Conservation (phyloP, 2,113 vertebrate species). For the human region DNA sequence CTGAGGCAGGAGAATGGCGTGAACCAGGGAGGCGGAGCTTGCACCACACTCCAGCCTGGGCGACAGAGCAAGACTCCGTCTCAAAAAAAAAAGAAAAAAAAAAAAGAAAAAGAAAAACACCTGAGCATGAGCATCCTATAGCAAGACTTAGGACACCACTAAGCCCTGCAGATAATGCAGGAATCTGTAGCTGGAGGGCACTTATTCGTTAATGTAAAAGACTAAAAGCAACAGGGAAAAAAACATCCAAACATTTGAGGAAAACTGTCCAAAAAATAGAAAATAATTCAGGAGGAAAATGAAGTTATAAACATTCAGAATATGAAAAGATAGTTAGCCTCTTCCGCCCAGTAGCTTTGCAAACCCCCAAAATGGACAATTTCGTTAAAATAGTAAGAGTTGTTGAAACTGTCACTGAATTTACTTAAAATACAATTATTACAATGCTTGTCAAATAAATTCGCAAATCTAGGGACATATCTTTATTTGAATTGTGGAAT, state of each 20-base stretch:
- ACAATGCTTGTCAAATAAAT: neutral
- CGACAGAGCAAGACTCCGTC: too few relatives aligned
- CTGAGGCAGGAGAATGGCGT: too few relatives aligned
- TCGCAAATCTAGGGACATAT: neutral
- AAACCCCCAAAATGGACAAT: neutral
- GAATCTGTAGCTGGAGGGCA: accelerated
- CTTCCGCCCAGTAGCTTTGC: neutral
- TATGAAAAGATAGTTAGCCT: neutral
- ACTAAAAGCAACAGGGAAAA: neutral
- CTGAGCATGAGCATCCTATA: neutral
- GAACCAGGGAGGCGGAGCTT: too few relatives aligned
- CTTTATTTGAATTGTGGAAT: neutral
- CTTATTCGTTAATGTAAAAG: neutral
- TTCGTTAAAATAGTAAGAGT: neutral
- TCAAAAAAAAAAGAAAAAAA: too few relatives aligned
- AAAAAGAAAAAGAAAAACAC: neutral
- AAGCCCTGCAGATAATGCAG: neutral
- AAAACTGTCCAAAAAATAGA: neutral
- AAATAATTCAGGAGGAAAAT: neutral
- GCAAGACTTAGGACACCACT: neutral
- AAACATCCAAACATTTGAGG: too few relatives aligned
- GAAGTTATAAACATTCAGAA: neutral
- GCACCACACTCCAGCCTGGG: too few relatives aligned
- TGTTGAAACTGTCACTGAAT: too few relatives aligned
- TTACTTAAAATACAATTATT: neutral